phyloP scores from a whole-genome alignment of 2,113 vertebrate genomes.

The Muscicapa adusta region DNA sequence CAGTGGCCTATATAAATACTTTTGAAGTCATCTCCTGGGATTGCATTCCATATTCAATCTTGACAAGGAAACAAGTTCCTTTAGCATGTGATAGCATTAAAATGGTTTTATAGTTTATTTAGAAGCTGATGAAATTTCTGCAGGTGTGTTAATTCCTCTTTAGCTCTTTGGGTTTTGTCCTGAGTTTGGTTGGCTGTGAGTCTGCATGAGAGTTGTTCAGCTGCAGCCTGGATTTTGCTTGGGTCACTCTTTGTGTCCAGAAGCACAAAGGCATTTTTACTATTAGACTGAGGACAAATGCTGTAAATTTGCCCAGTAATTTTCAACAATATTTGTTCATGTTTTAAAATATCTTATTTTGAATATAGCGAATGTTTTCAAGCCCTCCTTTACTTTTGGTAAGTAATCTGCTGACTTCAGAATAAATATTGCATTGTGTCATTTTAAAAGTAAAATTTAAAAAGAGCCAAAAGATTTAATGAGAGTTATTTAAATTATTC shows the following conservation, averaged over 20 bases:
- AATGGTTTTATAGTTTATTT: not conserved
- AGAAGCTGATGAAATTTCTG: not conserved
- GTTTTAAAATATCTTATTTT: not conserved
- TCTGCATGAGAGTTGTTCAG: not conserved
- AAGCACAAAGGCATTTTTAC: not conserved
- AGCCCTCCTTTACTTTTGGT: not conserved
- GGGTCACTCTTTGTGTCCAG: not conserved
- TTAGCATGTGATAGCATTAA: not conserved
- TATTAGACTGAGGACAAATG: not conserved
- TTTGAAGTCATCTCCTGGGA: not conserved
- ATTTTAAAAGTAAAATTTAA: not conserved
- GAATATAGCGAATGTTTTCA: not conserved
- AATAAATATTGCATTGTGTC: not conserved
- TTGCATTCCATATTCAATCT: not conserved
- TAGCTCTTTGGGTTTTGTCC: not conserved
- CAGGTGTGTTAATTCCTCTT: not conserved
- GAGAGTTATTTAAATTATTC: not conserved
- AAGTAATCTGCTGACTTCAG: not conserved
- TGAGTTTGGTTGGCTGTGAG: not conserved
- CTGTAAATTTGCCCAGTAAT: not conserved
- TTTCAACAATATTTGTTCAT: not conserved
- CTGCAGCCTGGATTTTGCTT: not conserved
- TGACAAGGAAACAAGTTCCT: not conserved
- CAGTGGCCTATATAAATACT: conserved; percentile 30
- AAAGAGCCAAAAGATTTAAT: not conserved